phyloP scores from a whole-genome alignment of 2,113 vertebrate species.

The Triplophysa siluroides region DNA sequence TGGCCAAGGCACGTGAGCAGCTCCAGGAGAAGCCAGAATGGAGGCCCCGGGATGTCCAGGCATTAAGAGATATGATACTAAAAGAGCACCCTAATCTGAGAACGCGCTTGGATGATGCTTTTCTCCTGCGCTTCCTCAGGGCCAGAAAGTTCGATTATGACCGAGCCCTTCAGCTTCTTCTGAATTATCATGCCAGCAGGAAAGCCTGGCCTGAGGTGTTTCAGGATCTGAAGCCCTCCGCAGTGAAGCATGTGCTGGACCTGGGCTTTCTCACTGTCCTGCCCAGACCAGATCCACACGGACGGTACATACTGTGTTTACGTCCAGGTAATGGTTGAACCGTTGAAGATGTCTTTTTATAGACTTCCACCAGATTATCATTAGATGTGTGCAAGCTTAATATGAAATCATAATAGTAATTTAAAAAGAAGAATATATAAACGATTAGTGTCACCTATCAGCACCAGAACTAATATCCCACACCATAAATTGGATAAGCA shows the following conservation, averaged over 20 bases:
- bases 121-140: constrained; percentile 92
- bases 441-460: no score
- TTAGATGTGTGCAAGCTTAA: not conserved
- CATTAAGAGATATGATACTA: constrained; percentile 93
- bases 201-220: constrained; percentile 96
- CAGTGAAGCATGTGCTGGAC: constrained; percentile 86
- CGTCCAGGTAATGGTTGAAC: constrained; percentile 80
- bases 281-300: constrained; percentile 82
- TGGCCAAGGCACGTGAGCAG: constrained; percentile 92
- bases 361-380: not conserved
- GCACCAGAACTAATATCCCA: no score
- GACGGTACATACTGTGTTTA: constrained; percentile 90
- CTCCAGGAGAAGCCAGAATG: constrained; percentile 97
- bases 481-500: not conserved
- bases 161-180: constrained; percentile 89
- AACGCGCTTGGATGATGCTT: constrained; percentile 89
- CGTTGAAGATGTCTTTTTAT: not conserved
- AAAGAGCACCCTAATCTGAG: constrained; percentile 90
- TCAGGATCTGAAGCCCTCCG: constrained; percentile 86
- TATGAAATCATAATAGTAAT: not conserved
- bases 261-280: constrained; percentile 94
- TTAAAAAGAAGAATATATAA: no score
- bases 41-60: constrained; percentile 93
- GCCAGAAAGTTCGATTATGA: constrained; percentile 98
- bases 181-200: constrained; percentile 91